Percentiles rank a stretch among this genome's conserved stretches.
These are phyloP conservation scores for Stenodema calcarata DNA, from an alignment of 2,888 invertebrate species.

Conservation along the genomic window DNA sequence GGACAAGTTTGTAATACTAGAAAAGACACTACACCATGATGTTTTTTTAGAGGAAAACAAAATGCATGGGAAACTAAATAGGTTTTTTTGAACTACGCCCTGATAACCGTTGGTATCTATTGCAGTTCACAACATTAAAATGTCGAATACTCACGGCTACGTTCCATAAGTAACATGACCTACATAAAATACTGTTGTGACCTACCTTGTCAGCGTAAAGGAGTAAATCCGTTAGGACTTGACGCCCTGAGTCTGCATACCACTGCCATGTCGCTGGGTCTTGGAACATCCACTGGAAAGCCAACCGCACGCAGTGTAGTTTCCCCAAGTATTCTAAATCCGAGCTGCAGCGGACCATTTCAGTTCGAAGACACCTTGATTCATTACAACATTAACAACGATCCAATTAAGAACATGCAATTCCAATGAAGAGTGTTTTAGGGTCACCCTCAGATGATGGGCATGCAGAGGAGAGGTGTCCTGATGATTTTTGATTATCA, in stretches of 20 bases:
- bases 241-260: conserved; percentile 87
- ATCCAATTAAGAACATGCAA: not conserved
- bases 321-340: conserved; percentile 96
- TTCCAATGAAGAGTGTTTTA: not conserved
- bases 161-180: no score
- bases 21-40: no score
- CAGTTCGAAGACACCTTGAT: conserved; percentile 78
- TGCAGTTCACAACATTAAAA: no score
- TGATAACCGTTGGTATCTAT: no score
- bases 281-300: conserved; percentile 80
- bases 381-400: conserved; percentile 45
- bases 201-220: conserved; percentile 83
- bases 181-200: not conserved
- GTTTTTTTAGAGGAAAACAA: no score
- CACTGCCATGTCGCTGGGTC: conserved; percentile 75
- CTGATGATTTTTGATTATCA: no score
- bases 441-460: no score
- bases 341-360: conserved; percentile 83
- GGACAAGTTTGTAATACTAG: no score
- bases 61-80: no score
- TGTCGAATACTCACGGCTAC: no score
- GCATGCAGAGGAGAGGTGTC: no score
- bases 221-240: conserved; percentile 86
- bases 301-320: conserved; percentile 88
- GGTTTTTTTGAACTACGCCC: no score